Base-by-base conservation (phyloP, 1,140 invertebrate species). In the Paraescarpia echinospica region DNA sequence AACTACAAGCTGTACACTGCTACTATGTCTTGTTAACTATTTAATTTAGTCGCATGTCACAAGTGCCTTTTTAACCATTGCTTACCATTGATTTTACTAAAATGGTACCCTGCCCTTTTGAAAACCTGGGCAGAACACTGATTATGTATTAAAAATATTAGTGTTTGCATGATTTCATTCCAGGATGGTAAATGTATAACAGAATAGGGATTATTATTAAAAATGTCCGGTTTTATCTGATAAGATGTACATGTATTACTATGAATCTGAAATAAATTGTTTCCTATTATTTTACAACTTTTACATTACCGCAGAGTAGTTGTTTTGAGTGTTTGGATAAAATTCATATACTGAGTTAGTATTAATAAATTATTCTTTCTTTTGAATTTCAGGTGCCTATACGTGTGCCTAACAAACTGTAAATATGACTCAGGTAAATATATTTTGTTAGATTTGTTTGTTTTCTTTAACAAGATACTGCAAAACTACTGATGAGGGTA, bases 381-480 rank as follows among this genome's bases (percentile, higher is more conserved):
- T 90, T 90, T 90, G 33, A 31, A 34, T 90, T 95, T 91, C 94
- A 96, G 95, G 93, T 94, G 94, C 91, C 94, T 95, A 34, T 94
- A 94, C 91, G 95, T 96, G 59, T 96, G 95, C 93, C 93, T 95
- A 6, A 92, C 94, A 77, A 95, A 95, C 93, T 96, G 95, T 93
- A 96, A 96, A 93, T 96, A 96, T 94, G 95, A 96, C 93, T 94
- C 95, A 93, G 95, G 95, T 96, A 94, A 94, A 92, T 77, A 89
- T 34, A 89, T n/a, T 89, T 33, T 77, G 48, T 51, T 89, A 33
- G n/a, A 1, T 77, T 22, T 89, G n/a, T 35, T 14, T 33, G 1
- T n/a, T 34, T 33, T 77, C 9, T 92, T 33, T 27, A 33, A 22
- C 33, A 33, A 92, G 0, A 1, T 33, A 90, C 33, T 12, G 33